phyloP scores from a whole-genome alignment of 92 coral and sea anemone genomes.

The Galaxea fascicularis region DNA sequence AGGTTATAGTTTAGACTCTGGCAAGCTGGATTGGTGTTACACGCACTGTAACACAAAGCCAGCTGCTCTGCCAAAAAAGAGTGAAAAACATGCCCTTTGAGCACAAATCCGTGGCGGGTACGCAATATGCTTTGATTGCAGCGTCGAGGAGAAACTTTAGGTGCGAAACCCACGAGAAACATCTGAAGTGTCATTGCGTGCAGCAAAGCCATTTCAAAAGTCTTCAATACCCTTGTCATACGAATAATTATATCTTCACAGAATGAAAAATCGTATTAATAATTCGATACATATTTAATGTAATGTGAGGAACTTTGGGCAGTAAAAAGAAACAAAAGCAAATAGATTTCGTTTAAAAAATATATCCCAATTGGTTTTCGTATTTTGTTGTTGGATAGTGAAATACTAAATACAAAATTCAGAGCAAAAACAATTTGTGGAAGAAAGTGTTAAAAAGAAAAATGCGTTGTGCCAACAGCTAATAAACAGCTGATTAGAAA shows the following conservation, averaged over 20 bases:
- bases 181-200: not conserved
- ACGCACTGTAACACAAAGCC: conserved; percentile 19
- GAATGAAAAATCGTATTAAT: too few species aligned
- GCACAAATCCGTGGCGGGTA: conserved; percentile 13
- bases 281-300: too few species aligned
- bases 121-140: not conserved
- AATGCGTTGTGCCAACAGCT: too few species aligned
- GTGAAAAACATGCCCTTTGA: conserved; percentile 20
- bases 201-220: not conserved
- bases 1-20: conserved; percentile 41
- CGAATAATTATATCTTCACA: too few species aligned
- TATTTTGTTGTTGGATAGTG: too few species aligned
- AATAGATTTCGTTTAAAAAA: too few species aligned
- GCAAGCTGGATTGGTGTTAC: conserved; percentile 17
- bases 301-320: too few species aligned
- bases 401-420: too few species aligned
- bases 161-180: not conserved
- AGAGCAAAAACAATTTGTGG: too few species aligned
- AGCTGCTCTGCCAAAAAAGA: conserved; percentile 14
- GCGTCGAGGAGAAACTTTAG: not conserved
- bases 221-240: not conserved
- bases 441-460: too few species aligned
- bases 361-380: too few species aligned
- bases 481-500: too few species aligned
- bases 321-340: not conserved